Evolutionary conservation across 2,113 vertebrate genomes (phyloP), one percentile per base, ranked within the genome.

Genomic region (Protobothrops flavoviridis): DNA sequence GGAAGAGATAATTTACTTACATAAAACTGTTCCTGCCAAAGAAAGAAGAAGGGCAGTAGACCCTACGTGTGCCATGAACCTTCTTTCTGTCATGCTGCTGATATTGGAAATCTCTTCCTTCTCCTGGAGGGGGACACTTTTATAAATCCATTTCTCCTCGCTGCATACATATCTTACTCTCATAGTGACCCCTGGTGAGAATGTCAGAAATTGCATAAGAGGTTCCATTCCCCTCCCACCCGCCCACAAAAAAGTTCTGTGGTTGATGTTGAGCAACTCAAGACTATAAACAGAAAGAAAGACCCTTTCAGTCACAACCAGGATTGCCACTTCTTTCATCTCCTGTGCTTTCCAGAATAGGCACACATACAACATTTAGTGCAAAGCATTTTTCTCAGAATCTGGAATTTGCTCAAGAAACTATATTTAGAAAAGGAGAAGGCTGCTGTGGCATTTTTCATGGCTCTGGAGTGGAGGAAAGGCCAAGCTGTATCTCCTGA

Each of bases 1-100:
- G 24, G 12, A 91, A 81, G 11, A 48, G n/a, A 4, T 81, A 55
- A 17, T 59, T 50, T 91, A 91, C 87, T 91, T 52, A 93, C 93
- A 50, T 85, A 69, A 85, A 89, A 85, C 8, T 4, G 52, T 20
- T 81, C 74, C 69, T 59, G 69, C 93, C 33, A 91, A 89, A 55
- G 64, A 57, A 23, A 91, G 64, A n/a, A 81, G 15, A 23, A 45
- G 43, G 52, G 43, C 12, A 4, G 88, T n/a, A 4, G 3, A 48
- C 26, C 86, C 50, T 45, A 59, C 26, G 53, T 9, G 26, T 81
- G 26, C 53, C 90, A 69, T 2, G 29, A 59, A 43, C 12, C 23
- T 61, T 91, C 86, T 29, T 26, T 53, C 23, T 53, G 29, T 3
- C 45, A 10, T 50, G 48, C n/a, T 33, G n/a, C 13, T 29, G 53